Conservation (phyloP, 2,797 vertebrate genomes). For the Limosa lapponica region DNA sequence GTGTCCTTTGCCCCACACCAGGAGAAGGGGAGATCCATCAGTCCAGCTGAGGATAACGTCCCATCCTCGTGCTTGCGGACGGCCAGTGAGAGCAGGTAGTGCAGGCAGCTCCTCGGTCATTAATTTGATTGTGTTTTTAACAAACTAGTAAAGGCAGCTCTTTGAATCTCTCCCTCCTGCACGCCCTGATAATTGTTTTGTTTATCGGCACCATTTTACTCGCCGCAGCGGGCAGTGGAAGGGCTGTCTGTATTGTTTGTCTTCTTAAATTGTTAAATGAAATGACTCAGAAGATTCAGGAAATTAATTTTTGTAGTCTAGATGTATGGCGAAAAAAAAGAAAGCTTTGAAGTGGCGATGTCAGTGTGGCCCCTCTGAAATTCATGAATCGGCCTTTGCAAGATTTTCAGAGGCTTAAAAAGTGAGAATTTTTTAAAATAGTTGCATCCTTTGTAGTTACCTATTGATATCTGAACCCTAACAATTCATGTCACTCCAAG, state of each 20-base stretch:
- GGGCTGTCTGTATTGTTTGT: conserved; percentile 25
- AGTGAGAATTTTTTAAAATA: not conserved
- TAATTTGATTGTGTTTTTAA: conserved; percentile 35
- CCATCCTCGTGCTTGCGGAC: not conserved
- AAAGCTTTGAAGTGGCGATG: conserved; percentile 48
- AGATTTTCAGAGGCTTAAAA: conserved; percentile 22
- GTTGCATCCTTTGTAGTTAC: conserved; percentile 27
- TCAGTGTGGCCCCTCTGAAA: conserved; percentile 24
- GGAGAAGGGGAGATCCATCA: not conserved
- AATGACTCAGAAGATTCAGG: conserved; percentile 58
- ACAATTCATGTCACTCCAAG: conserved; percentile 16
- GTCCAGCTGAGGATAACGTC: rapidly evolving
- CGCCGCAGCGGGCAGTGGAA: not conserved
- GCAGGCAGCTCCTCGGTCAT: not conserved
- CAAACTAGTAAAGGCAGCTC: not conserved
- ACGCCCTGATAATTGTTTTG: conserved; percentile 38
- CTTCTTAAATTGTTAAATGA: conserved; percentile 53
- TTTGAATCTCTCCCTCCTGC: conserved; percentile 28
- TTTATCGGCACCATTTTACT: conserved; percentile 48
- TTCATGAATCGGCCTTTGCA: not conserved
- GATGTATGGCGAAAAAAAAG: not conserved
- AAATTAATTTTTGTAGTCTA: conserved; percentile 64
- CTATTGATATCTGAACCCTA: conserved; percentile 46
- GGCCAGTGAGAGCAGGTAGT: not conserved
- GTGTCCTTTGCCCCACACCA: rapidly evolving